Evolutionary conservation across 1,140 invertebrate species (phyloP).

Genomic region (Medauroidea extradentata): DNA sequence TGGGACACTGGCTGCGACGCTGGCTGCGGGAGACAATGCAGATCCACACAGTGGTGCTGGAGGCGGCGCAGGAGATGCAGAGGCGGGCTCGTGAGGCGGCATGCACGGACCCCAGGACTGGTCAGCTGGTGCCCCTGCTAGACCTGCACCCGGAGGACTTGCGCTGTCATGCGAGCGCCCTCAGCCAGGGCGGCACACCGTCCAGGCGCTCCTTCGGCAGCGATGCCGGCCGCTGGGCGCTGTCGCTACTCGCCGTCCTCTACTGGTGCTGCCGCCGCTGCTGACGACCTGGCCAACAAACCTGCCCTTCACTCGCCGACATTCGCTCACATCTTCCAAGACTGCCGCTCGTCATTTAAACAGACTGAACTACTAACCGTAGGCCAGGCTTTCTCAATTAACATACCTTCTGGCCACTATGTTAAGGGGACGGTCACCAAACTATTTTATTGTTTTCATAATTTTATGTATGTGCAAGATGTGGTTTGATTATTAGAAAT

Average conservation of each 20-base stretch:
- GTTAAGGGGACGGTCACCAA: no score
- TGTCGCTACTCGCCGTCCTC: neutral
- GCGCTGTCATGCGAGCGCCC: conserved; percentile 67
- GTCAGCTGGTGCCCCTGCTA: conserved; percentile 58
- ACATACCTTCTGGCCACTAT: no score
- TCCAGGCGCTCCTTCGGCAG: neutral
- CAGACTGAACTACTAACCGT: no score
- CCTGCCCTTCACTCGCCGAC: no score
- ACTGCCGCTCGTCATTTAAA: no score
- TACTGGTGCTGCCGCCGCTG: conserved; percentile 9
- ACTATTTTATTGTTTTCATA: no score
- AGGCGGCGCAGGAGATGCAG: conserved; percentile 47
- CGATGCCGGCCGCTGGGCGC: neutral
- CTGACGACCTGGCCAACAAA: no score
- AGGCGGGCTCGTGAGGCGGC: conserved; percentile 49
- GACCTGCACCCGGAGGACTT: conserved; percentile 69
- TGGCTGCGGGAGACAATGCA: conserved; percentile 77
- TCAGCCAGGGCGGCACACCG: conserved; percentile 49
- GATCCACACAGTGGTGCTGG: conserved; percentile 59
- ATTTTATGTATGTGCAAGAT: no score
- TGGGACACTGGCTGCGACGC: conserved; percentile 79
- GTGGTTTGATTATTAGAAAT: no score
- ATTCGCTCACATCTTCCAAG: no score
- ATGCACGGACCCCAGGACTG: conserved; percentile 57
- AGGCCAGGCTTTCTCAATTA: no score